These are phyloP conservation scores for Drosophila ercepeae DNA, from an alignment of 1,140 invertebrate species.

Conservation along the genomic window DNA sequence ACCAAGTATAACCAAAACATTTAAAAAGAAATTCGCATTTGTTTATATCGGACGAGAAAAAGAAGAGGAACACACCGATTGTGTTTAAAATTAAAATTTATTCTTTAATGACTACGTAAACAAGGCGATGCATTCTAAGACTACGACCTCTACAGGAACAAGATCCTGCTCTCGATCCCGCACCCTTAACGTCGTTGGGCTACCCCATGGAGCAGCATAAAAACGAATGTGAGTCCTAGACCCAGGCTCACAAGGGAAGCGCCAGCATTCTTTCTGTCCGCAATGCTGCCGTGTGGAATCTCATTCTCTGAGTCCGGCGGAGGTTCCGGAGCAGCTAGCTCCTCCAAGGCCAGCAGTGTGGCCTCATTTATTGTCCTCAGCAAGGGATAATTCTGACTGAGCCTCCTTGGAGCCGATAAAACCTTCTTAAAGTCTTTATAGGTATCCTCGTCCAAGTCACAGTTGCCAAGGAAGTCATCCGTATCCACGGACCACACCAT, in stretches of 20 bases:
- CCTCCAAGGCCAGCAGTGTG: slow-evolving; percentile 85
- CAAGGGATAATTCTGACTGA: slow-evolving; percentile 85
- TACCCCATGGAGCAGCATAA: slow-evolving; percentile 38
- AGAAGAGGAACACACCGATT: not conserved
- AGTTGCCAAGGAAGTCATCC: slow-evolving; percentile 90
- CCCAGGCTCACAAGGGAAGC: slow-evolving; percentile 39
- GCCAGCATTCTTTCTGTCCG: slow-evolving; percentile 58
- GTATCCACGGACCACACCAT: slow-evolving; percentile 94
- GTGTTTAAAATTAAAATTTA: slow-evolving; percentile 46
- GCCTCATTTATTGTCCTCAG: slow-evolving; percentile 88
- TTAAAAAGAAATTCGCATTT: slow-evolving; percentile 20
- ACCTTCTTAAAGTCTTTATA: slow-evolving; percentile 84
- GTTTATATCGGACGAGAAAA: not conserved
- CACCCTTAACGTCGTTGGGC: slow-evolving; percentile 15
- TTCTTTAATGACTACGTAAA: slow-evolving; percentile 48
- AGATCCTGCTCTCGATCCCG: too few species aligned
- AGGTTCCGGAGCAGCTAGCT: slow-evolving; percentile 81
- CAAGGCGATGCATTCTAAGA: slow-evolving; percentile 24
- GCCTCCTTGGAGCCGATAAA: slow-evolving; percentile 65
- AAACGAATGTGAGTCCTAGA: slow-evolving; percentile 34
- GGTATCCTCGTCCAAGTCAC: slow-evolving; percentile 84
- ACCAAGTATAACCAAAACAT: slow-evolving; percentile 51
- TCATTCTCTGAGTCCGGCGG: slow-evolving; percentile 80
- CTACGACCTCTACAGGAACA: slow-evolving; percentile 17
- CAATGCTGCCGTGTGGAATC: slow-evolving; percentile 63